phyloP scores from a whole-genome alignment of 2,797 vertebrate genomes.

The Rachycentron canadum region DNA sequence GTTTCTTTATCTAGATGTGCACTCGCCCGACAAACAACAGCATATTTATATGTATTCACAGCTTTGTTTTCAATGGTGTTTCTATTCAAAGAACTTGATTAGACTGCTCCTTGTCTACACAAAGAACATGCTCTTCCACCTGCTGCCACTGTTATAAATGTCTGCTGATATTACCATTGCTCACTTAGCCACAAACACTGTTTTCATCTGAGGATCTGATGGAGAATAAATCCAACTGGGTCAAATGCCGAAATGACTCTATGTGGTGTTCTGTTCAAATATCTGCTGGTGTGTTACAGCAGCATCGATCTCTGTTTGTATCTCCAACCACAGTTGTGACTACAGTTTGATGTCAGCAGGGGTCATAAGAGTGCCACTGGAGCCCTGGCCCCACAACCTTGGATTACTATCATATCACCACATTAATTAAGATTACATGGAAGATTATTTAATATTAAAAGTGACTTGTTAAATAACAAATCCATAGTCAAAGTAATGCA shows the following conservation, averaged over 20 bases:
- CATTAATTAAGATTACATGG: not conserved
- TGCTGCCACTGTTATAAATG: slow-evolving; percentile 56
- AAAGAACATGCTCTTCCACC: slow-evolving; percentile 41
- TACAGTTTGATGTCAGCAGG: slow-evolving; percentile 66
- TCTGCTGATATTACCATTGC: slow-evolving; percentile 54
- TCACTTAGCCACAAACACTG: slow-evolving; percentile 56
- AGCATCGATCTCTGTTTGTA: not conserved
- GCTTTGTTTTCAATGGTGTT: slow-evolving; percentile 31
- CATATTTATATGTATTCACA: slow-evolving; percentile 9
- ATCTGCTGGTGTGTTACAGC: not conserved
- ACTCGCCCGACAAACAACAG: slow-evolving; percentile 20
- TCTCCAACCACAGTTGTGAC: slow-evolving; percentile 37
- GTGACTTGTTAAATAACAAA: not conserved
- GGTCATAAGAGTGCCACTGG: slow-evolving; percentile 50
- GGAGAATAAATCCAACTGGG: slow-evolving; percentile 69
- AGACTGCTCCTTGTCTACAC: slow-evolving; percentile 47
- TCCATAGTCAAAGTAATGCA: not conserved
- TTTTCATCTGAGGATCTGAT: slow-evolving; percentile 59
- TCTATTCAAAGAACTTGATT: slow-evolving; percentile 30
- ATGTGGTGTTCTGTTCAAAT: not conserved
- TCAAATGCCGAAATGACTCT: slow-evolving; percentile 35
- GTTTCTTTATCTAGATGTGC: slow-evolving; percentile 24
- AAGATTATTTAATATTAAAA: not conserved
- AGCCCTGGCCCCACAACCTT: not conserved
- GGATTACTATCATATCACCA: not conserved